Evolutionary conservation across 2,888 invertebrate species (phyloP), one percentile per base, ranked within the genome.

Genomic region (Congeria kusceri): DNA sequence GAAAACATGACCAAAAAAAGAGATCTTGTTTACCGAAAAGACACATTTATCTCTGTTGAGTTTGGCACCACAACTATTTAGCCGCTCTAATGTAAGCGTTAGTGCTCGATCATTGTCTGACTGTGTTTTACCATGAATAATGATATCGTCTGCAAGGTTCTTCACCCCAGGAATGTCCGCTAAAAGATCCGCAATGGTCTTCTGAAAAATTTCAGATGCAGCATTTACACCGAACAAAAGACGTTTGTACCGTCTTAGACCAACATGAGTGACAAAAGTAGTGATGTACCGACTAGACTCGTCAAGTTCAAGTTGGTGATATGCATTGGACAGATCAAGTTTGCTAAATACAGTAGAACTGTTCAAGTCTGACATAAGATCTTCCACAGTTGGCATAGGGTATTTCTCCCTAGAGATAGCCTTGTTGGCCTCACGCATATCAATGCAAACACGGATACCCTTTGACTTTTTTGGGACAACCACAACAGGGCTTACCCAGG

Each of bases 401-500:
- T 88, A 84, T 59, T 80, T 53, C 46, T 78, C 79, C 23, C 86
- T 44, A 57, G 76, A 47, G n/a, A 87, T 80, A 0, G 86, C 86
- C 32, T 69, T 78, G 63, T 88, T 86, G 4, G 86, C 62, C 65
- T 72, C 62, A 29, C 80, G 59, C 88, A 87, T 87, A 58, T 88
- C 86, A 5, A 86, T 77, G 68, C 86, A 88, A 5, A 88, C 57
- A 27, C 86, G 23, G 7, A 88, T 76, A 46, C 83, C 74, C 2
- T 61, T 63, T 44, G 87, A 84, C 5, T 79, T 80, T 67, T 86
- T 85, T 2, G 87, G 86, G 23, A 80, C 86, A 25, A 85, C 80
- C 0, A 88, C 86, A 3, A 88, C 80, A 3, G 85, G 86, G 27
- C 86, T 84, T 3, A 89, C 86, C 87, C 88, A 89, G 7, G 87